Evolutionary conservation across 2,888 invertebrate genomes (phyloP).

Genomic region (Buathra laborator): DNA sequence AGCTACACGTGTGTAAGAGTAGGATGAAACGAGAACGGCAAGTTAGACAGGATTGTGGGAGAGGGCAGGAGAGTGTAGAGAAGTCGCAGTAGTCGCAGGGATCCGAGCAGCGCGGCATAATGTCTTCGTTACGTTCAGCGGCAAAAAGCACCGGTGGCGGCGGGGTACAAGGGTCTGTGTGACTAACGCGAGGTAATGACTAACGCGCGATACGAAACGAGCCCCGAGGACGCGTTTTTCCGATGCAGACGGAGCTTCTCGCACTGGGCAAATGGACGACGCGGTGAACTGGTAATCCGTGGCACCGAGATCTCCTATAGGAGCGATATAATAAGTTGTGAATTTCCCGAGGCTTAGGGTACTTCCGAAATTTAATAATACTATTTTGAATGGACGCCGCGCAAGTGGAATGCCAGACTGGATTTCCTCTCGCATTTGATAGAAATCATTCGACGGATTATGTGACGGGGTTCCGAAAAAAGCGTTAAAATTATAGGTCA

Average conservation of each 20-base stretch:
- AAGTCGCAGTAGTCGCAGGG: conserved; percentile 16
- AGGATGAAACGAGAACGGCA: conserved; percentile 48
- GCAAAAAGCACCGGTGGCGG: conserved; percentile 62
- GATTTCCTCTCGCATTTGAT: too few species aligned
- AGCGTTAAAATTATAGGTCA: too few species aligned
- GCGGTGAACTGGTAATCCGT: neutral
- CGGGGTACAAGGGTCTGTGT: conserved; percentile 47
- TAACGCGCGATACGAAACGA: conserved; percentile 60
- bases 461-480: too few species aligned
- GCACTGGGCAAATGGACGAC: neutral
- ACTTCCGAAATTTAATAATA: neutral
- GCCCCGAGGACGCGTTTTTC: conserved; percentile 39
- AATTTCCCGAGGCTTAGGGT: neutral
- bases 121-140: conserved; percentile 74
- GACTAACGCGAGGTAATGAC: conserved; percentile 71
- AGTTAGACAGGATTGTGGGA: conserved; percentile 44
- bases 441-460: too few species aligned
- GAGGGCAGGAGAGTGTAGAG: conserved; percentile 16
- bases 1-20: conserved; percentile 31
- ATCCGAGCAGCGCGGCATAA: conserved; percentile 66
- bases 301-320: neutral
- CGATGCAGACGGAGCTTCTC: neutral
- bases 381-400: too few species aligned
- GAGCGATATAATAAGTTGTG: neutral
- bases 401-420: too few species aligned